These are phyloP conservation scores for Marcusenius ussheri DNA, from an alignment of 2,113 vertebrate species.

Conservation along the genomic window DNA sequence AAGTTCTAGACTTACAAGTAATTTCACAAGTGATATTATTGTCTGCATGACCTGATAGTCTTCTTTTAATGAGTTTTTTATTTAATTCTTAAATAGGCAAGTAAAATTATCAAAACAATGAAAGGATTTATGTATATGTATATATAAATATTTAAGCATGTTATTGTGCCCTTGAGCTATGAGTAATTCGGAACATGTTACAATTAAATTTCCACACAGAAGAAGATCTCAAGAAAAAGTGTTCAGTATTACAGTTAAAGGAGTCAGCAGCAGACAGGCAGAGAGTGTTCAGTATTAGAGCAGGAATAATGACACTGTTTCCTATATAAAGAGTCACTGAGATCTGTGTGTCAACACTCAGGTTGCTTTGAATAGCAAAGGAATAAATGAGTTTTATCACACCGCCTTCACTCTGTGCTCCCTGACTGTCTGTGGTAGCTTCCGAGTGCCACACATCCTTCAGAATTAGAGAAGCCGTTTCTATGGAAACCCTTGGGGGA, in stretches of 20 bases:
- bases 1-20: background rate
- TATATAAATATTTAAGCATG: too few species aligned
- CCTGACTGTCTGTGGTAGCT: background rate
- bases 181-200: too few species aligned
- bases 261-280: background rate
- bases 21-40: background rate
- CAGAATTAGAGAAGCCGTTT: background rate
- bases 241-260: background rate
- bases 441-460: background rate
- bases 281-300: background rate
- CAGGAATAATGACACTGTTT: background rate
- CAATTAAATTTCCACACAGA: too few species aligned
- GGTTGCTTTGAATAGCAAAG: background rate
- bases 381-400: background rate
- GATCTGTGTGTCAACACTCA: background rate
- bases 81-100: too few species aligned
- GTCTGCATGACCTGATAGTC: too few species aligned
- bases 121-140: too few species aligned
- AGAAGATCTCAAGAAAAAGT: background rate
- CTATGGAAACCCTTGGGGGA: background rate
- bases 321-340: background rate
- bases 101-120: too few species aligned
- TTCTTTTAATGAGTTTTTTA: too few species aligned
- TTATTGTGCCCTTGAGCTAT: too few species aligned
- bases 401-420: background rate